A percentile compares a stretch with the other conserved stretches of the same genome.
Evolutionary conservation across 2,113 vertebrate species (phyloP).

Genomic region (Sciurus niger): DNA sequence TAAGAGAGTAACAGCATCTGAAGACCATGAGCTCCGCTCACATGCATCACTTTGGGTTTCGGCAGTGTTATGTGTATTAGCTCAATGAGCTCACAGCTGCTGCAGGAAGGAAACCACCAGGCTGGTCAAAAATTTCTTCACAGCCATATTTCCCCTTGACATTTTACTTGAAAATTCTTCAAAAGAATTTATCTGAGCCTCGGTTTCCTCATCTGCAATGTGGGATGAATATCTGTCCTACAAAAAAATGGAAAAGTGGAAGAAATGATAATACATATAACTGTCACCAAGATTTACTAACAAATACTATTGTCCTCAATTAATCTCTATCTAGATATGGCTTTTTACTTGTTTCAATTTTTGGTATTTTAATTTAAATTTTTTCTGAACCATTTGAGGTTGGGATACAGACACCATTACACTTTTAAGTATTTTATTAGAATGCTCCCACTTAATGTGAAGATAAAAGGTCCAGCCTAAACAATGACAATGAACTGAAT

Average conservation of each 20-base stretch:
- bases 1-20: too few relatives aligned
- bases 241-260: background rate
- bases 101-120: background rate
- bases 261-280: background rate
- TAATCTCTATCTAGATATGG: background rate
- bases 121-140: background rate
- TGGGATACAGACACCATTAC: background rate
- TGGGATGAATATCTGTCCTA: too few relatives aligned
- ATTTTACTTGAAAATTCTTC: background rate
- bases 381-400: slow-evolving; percentile 9
- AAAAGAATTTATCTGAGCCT: background rate
- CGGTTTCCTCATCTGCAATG: too few relatives aligned
- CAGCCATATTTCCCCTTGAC: background rate
- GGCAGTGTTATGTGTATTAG: too few relatives aligned
- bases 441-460: background rate
- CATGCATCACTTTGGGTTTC: too few relatives aligned
- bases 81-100: too few relatives aligned
- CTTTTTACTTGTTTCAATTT: background rate
- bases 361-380: background rate
- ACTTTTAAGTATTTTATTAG: slow-evolving; percentile 20
- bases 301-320: background rate
- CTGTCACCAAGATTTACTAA: background rate
- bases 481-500: background rate
- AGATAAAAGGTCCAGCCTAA: background rate
- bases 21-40: too few relatives aligned